Evolutionary conservation across 1,140 invertebrate species (phyloP), one percentile per base, ranked within the genome.

Genomic region (Papilio glaucus): DNA sequence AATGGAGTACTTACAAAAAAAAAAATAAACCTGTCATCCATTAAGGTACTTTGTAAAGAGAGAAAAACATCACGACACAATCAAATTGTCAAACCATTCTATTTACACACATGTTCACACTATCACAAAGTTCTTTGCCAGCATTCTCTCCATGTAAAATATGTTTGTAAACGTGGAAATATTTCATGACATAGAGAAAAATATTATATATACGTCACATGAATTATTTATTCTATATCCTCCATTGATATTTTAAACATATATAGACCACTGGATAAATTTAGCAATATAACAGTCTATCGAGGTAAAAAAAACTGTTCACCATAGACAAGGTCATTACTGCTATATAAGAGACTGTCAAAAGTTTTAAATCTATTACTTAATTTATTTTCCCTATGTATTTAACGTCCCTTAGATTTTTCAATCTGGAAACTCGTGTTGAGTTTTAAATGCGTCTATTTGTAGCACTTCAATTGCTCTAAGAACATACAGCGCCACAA

Each of bases 1-100:
- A 88, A 89, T 87, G 90, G 90, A 90, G 86, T 90, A 89, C 84
- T 89, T 89, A 83, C 60, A 88, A 77, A 86, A 91, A 86, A 86
- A 49, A 49, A 53, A 45, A 33, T 87, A 87, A 88, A 89, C 75
- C 84, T 86, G 88, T 83, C 84, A 79, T 81, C 81, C 62, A 85
- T 77, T 79, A 78, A 88, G 82, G 82, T 88, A 90, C 88, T 82
- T 81, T 83, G 84, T 84, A 86, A 86, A 86, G 72, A 84, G 74
- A 85, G 79, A 85, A 75, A 75, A 65, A 75, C 49, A 77, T 82
- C 80, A 86, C 79, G 73, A 85, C 80, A 86, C 83, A 78, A 83
- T 85, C n/a, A n/a, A n/a, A n/a, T 76, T 77, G 86, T 86, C 81
- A 73, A 84, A 82, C 76, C 60, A 38, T 76, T 75, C 79, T 85